Base-by-base conservation (phyloP, 1,140 invertebrate species). In the Ladona fulva region DNA sequence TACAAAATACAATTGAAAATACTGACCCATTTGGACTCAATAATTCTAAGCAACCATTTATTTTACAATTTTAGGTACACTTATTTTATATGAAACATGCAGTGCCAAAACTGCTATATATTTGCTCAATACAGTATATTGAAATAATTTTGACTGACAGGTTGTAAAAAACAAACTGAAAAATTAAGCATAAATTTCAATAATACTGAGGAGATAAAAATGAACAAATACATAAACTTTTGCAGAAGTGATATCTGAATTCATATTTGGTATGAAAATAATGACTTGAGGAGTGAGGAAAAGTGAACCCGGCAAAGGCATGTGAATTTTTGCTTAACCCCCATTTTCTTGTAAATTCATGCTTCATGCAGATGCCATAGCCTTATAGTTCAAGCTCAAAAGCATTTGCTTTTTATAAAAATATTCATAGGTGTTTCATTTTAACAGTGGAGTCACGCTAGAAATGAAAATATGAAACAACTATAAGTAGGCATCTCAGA, bases 151-250 rank as follows among this genome's bases (percentile, higher is more conserved):
- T 22, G n/a, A 19, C 14, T 6, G n/a, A 16, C n/a, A 66, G 52
- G 52, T 19, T 12, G 12, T 66, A 66, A 66, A 6, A 66, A 66
- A 66, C 1, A 19, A 22, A 66, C 29, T 19, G n/a, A 66, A 66
- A 52, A 66, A 66, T 66, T 66, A 66, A 66, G 52, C 52, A 66
- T 66, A 66, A 66, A 66, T 66, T 66, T 66, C 3, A 66, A 66
- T 66, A 66, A 66, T 66, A 66, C 52, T 19, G 52, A 66, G n/a
- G 52, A 19, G 14, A 6, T 66, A 6, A 66, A 66, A 66, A 8
- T 66, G 12, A 66, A 66, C 3, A 22, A 66, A 66, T 22, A 66
- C n/a, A 22, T 66, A 66, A 66, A 37, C 3, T 22, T 66, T 66
- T 22, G 14, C 14, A 66, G 52, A 66, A 66, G 52, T 66, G 52